Base-by-base conservation (phyloP, 2,113 vertebrate species). In the Heliornis fulica region DNA sequence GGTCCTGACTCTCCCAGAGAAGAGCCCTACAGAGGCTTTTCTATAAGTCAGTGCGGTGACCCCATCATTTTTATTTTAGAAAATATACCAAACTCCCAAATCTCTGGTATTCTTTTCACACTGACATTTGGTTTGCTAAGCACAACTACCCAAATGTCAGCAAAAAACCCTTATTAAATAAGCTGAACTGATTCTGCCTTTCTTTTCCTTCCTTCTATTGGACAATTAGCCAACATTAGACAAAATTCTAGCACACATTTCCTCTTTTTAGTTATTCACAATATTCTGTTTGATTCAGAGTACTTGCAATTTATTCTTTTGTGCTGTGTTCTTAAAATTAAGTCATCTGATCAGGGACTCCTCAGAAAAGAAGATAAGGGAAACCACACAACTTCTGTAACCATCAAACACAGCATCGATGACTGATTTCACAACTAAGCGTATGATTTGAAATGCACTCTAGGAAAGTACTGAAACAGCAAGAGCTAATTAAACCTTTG, bases 401-500 rank as follows among this genome's bases (percentile, higher is more conserved):
- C 69, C 63, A 80, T 89, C 83, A 89, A 90, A 90, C 36, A 64
- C 53, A 75, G 51, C 34, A 83, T 23, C 4, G 13, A 86, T 77
- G 66, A 81, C 65, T 38, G 51, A 94, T 93, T 95, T 87, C 78
- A 80, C 53, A 79, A 71, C 7, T 23, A 65, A 88, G 46, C 12
- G 8, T 48, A 57, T 53, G 2, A 86, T 90, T 79, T 87, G 74
- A 96, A 92, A 92, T 66, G 63, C 57, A 63, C 80, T 93, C 92
- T 26, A 83, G 46, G 54, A 77, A 89, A 69, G 28, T 26, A 79
- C 25, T 89, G 57, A 89, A 89, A 53, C n/a, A 87, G 81, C 36
- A 61, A n/a, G 60, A 96, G 61, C 28, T 87, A 93, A 90, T 95
- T 87, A 93, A 96, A 95, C 64, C 13, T 87, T 85, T 76, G 61